Base-by-base conservation (phyloP, 2,113 vertebrate genomes). In the Cheirogaleus medius region DNA sequence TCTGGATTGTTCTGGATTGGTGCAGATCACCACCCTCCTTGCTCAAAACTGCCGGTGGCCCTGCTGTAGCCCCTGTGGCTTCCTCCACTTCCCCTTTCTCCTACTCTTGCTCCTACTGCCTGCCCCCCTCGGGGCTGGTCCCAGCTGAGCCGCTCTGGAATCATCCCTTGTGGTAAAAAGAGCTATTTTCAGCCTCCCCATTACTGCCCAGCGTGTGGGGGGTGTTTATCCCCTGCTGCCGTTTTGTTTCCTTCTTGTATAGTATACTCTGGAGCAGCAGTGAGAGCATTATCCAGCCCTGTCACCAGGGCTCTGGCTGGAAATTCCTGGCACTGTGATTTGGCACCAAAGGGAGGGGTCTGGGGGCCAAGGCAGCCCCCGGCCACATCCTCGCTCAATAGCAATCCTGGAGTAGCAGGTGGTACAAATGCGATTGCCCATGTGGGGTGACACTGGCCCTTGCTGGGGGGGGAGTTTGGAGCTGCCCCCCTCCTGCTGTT, bases 131-230 rank as follows among this genome's bases (percentile, higher is more conserved):
- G 80, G 88, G 86, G 77, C 93, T 74, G 68, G 82, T 94, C 90
- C 71, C 58, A 60, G 74, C 74, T 87, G 69, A 97, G 83, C 92
- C 49, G 47, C 87, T 96, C 95, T 94, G 82, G 91, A 95, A 81
- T 97, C 96, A 85, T 95, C 94, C 87, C 92, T 95, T n/a, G 84
- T 96, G 91, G 98, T 88, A 83, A 71, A 97, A 92, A 82, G 92
- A 93, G 95, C 97, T 97, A 95, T 97, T 97, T 95, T 96, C 90
- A 82, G 97, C 71, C 69, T 95, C 96, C 17, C 80, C 77, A 10
- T 92, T 94, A 64, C 54, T 74, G 96, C 87, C 96, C 96, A 42
- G 63, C n/a, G 71, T 7, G 20, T 18, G 60, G 56, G 37, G 54
- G 27, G 54, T 66, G 91, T 94, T 90, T 90, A 88, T 87, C 81